Conservation (phyloP, 35 echinoderm and acorn worm genomes). For the Apostichopus parvimensis region DNA sequence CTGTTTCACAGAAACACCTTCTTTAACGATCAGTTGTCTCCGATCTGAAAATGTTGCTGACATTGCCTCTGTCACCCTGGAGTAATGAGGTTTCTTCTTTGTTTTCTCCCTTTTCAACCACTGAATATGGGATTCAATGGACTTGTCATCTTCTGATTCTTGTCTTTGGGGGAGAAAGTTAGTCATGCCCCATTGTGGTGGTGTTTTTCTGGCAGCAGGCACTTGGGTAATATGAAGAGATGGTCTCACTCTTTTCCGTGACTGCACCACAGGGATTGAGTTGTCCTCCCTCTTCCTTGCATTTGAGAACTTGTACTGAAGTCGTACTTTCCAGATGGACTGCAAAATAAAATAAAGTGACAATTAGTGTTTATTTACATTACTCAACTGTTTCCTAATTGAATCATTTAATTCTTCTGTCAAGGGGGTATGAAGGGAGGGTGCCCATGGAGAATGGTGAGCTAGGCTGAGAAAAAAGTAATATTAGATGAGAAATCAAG, state of each 20-base stretch:
- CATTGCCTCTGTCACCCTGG: constrained; percentile 1
- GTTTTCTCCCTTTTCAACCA: constrained; percentile 31
- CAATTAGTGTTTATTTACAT: not conserved
- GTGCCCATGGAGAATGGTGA: too few species aligned
- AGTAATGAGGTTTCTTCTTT: constrained; percentile 45
- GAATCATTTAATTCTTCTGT: too few species aligned
- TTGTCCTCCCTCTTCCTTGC: constrained; percentile 33
- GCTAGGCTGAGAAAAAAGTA: not conserved
- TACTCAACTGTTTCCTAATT: too few species aligned
- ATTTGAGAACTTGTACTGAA: constrained; percentile 53
- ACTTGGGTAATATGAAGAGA: not conserved
- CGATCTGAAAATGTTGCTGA: constrained; percentile 31
- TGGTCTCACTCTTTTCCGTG: constrained; percentile 14
- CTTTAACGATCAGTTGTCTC: constrained; percentile 15
- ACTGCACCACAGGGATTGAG: not conserved
- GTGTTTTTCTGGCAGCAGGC: not conserved
- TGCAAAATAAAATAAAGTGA: constrained; percentile 5
- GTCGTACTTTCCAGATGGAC: constrained; percentile 21
- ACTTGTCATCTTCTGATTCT: constrained; percentile 46
- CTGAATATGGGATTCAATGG: constrained; percentile 8
- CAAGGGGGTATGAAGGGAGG: too few species aligned
- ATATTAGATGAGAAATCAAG: not conserved
- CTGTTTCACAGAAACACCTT: not conserved
- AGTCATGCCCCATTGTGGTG: constrained; percentile 21
- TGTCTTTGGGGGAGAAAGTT: constrained; percentile 25